Evolutionary conservation across 2,797 vertebrate species (phyloP).

Genomic region (Todus mexicanus): DNA sequence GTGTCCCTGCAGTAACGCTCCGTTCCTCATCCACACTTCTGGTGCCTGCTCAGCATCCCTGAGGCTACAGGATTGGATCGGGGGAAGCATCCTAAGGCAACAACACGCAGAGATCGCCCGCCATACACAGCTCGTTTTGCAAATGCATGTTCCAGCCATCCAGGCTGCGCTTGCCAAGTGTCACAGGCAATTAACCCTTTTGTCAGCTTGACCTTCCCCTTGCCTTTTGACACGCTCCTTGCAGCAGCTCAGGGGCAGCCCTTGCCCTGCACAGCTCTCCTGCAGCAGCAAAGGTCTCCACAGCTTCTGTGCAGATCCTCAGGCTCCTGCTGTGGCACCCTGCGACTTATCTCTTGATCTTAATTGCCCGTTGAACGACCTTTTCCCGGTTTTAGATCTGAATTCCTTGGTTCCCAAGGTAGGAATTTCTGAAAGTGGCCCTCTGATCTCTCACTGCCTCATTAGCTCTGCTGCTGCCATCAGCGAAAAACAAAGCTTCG

Average conservation of each 20-base stretch:
- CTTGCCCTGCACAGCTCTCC: neutral
- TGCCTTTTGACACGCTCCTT: neutral
- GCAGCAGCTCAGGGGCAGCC: neutral
- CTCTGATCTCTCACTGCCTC: neutral
- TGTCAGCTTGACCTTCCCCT: neutral
- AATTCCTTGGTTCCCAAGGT: neutral
- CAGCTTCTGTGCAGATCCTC: neutral
- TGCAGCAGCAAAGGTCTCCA: neutral
- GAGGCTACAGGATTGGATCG: fast-evolving
- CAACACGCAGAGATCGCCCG: neutral
- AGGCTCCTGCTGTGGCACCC: neutral
- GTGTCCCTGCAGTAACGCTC: fast-evolving
- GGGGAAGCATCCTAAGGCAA: neutral
- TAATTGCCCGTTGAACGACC: neutral
- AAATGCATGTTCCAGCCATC: neutral
- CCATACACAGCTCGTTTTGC: neutral
- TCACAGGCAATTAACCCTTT: neutral
- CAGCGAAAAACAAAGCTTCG: neutral
- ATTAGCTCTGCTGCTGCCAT: neutral
- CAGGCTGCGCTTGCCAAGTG: neutral
- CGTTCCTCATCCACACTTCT: fast-evolving
- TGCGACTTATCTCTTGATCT: neutral
- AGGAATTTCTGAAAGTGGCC: neutral
- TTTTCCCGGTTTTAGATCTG: neutral
- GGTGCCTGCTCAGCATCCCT: neutral